Evolutionary conservation across 2,113 vertebrate species (phyloP), one percentile per base, ranked within the genome.

Genomic region (Salvelinus alpinus): DNA sequence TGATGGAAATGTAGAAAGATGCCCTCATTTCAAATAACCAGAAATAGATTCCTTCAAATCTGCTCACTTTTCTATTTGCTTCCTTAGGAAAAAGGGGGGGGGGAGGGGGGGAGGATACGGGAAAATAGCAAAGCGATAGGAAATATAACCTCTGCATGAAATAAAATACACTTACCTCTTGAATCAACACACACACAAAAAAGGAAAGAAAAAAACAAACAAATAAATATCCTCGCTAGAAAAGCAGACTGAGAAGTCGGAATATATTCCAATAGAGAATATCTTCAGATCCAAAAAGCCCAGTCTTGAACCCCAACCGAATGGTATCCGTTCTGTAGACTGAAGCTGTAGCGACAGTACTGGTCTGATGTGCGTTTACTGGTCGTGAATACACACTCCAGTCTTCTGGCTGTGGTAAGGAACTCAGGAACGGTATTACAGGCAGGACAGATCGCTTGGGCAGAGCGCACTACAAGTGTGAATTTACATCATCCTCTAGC

Each of bases 391-490:
- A 79, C 80, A 81, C 87, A 84, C 75, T 86, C 85, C 87, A 84
- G 75, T 86, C 85, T 88, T 90, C 84, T 87, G 85, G 90, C 89
- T 88, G 92, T 76, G 87, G 88, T 69, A 71, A 82, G 80, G 86
- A 90, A 16, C 34, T 5, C 85, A 84, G 81, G 85, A 82, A 84
- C 88, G 80, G 79, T 69, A 87, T 8, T 9, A 38, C 38, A 38
- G 38, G 38, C 38, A 38, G 84, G 88, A 90, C 88, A 87, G 89
- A 86, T 88, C 86, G 81, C 81, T 85, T 92, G 93, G 91, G 84
- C 83, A 87, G 89, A 94, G 91, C 94, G 93, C 94, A 94, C 93
- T 95, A 95, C 93, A 93, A 96, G 94, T 95, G 95, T 96, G 92
- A 93, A 95, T 92, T 95, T 96, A 91, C 94, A 94, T 94, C 94